Conservation (phyloP, 2,113 vertebrate species). For the Odontophorus gujanensis region DNA sequence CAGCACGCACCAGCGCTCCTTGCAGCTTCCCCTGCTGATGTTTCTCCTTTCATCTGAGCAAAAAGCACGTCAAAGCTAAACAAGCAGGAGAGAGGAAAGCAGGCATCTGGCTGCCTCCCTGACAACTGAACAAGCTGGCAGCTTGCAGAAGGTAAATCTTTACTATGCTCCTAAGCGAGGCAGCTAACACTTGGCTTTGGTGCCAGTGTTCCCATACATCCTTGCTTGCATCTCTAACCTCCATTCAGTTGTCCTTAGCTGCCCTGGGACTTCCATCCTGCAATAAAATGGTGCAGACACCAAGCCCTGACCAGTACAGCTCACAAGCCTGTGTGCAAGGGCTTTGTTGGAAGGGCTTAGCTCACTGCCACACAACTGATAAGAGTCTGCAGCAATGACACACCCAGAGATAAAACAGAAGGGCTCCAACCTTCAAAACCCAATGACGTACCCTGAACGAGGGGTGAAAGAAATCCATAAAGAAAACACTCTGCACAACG, state of each 20-base stretch:
- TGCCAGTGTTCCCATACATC: background rate
- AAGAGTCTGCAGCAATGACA: background rate
- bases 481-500: background rate
- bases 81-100: background rate
- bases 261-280: background rate
- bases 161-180: background rate
- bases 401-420: conserved; percentile 32
- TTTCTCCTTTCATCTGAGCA: conserved; percentile 9
- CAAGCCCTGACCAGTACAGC: accelerated
- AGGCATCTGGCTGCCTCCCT: background rate
- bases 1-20: background rate
- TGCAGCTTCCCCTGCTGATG: background rate
- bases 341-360: background rate
- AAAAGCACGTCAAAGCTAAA: conserved; percentile 5
- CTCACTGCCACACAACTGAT: conserved; percentile 3
- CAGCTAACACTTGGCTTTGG: background rate
- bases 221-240: background rate
- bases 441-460: background rate
- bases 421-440: background rate
- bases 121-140: background rate
- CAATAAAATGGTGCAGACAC: background rate
- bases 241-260: no score
- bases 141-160: background rate
- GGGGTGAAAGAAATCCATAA: background rate
- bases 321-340: background rate